A percentile compares a stretch with the other conserved stretches of the same genome.
Conservation (phyloP, 2,888 invertebrate genomes). For the Smittia sp. region DNA sequence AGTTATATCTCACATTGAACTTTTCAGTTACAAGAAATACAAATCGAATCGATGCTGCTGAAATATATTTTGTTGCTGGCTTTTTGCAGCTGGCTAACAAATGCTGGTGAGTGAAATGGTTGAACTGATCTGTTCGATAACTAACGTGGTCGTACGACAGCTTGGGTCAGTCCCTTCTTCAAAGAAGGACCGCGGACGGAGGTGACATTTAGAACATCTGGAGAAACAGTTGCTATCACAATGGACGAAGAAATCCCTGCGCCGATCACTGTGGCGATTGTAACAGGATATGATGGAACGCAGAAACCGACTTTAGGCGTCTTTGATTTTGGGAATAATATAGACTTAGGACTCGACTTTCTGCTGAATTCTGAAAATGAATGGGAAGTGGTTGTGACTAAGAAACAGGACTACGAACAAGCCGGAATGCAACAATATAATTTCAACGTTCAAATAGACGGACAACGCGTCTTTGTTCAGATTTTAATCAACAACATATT, state of each 20-base stretch:
- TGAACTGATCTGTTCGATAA: too few species aligned
- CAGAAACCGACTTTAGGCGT: background rate
- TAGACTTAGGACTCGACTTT: background rate
- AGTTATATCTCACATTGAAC: too few species aligned
- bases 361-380: background rate
- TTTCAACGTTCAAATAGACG: conserved; percentile 50
- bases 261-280: conserved; percentile 45
- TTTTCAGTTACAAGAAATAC: too few species aligned
- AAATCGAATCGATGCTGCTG: too few species aligned
- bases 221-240: conserved; percentile 39
- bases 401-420: conserved; percentile 57
- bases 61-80: too few species aligned
- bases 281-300: conserved; percentile 43
- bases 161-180: background rate
- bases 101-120: too few species aligned
- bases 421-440: conserved; percentile 54
- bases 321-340: background rate
- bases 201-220: background rate
- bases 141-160: background rate
- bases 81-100: too few species aligned
- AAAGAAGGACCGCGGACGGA: background rate
- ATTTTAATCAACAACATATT: conserved; percentile 52
- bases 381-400: conserved; percentile 20
- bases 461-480: conserved; percentile 46
- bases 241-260: conserved; percentile 45